A percentile compares a stretch with the other conserved stretches of the same genome.
phyloP scores from a whole-genome alignment of 1,140 invertebrate species.

The Rhagoletis zephyria region DNA sequence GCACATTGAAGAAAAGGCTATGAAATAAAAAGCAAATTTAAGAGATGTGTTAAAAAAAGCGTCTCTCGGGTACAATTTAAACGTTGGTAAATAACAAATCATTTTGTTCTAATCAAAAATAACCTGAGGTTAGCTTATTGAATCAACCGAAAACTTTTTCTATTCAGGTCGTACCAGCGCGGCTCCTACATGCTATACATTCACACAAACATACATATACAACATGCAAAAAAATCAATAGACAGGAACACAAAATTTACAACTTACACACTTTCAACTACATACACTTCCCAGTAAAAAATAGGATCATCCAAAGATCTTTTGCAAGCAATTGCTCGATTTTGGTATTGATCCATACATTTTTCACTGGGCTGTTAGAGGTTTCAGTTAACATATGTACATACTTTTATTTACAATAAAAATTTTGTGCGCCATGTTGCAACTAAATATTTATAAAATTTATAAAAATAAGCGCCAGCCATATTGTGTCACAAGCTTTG shows the following conservation, averaged over 20 bases:
- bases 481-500: conserved; percentile 33
- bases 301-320: no score
- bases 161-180: no score
- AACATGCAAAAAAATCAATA: not conserved
- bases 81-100: no score
- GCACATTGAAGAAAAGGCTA: not conserved
- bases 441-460: not conserved
- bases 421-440: not conserved
- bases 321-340: no score
- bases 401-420: not conserved
- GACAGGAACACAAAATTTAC: not conserved
- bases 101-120: no score
- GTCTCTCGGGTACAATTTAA: no score
- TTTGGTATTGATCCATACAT: no score
- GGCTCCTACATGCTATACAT: not conserved
- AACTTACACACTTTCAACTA: not conserved
- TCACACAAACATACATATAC: not conserved
- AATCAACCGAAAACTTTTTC: no score
- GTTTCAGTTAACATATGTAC: no score
- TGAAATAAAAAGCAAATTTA: not conserved
- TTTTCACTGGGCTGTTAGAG: no score
- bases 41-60: not conserved
- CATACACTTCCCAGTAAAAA: no score
- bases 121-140: no score
- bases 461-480: not conserved